Evolutionary conservation across 1,140 invertebrate genomes (phyloP).

Genomic region (Bombus impatiens): DNA sequence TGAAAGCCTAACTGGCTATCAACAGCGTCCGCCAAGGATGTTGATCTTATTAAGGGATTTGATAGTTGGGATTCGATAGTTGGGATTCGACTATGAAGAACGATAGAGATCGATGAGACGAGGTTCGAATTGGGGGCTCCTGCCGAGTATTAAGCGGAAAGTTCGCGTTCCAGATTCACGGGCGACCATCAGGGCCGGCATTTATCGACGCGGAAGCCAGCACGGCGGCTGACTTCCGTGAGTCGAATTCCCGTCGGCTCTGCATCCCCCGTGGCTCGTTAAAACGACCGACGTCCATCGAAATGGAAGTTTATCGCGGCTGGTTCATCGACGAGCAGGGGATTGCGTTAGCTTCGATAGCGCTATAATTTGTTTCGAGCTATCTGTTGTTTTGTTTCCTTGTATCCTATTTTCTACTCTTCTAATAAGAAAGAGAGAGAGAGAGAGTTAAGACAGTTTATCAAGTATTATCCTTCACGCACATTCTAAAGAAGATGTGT

Average conservation of each 20-base stretch:
- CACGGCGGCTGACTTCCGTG: neutral
- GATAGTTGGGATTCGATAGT: neutral
- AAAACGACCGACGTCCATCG: constrained; percentile 5
- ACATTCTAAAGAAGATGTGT: no score
- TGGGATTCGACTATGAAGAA: neutral
- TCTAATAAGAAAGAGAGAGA: neutral
- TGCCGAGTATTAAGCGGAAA: neutral
- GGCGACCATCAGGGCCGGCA: neutral
- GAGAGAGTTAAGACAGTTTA: no score
- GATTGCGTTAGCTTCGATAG: neutral
- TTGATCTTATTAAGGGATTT: constrained; percentile 4
- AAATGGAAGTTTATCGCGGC: constrained; percentile 3
- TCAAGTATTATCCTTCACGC: no score
- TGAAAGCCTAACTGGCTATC: constrained; percentile 10
- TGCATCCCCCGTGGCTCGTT: constrained; percentile 6
- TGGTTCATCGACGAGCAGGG: neutral
- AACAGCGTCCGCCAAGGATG: neutral
- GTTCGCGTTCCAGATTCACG: constrained; percentile 7
- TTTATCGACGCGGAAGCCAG: constrained; percentile 6
- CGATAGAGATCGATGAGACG: neutral
- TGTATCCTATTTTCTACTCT: neutral
- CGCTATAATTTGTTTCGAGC: neutral
- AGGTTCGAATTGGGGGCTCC: neutral
- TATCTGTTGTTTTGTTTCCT: neutral
- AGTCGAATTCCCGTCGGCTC: neutral